Evolutionary conservation across 2,888 invertebrate genomes (phyloP).

Genomic region (Cheilosia impressa): DNA sequence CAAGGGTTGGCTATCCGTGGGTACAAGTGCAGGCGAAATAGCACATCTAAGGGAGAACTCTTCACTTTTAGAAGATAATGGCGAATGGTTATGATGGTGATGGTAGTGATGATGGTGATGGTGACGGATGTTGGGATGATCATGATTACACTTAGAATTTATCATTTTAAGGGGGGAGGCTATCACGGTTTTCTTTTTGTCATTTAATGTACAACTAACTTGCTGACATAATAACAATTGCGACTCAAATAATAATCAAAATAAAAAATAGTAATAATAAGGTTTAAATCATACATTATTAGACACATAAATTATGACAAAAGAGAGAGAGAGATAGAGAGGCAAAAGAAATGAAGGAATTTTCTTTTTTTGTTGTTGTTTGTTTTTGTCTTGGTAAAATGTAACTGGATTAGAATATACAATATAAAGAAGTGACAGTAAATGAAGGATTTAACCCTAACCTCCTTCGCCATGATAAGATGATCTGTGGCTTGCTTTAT

Average conservation of each 20-base stretch:
- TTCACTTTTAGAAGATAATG: not conserved
- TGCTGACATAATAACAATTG: not conserved
- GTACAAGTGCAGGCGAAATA: not conserved
- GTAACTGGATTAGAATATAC: conserved; percentile 38
- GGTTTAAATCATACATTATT: not conserved
- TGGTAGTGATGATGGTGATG: conserved; percentile 14
- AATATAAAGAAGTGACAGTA: conserved; percentile 30
- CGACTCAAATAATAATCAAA: not conserved
- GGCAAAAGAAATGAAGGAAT: conserved; percentile 6
- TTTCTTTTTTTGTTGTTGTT: not conserved
- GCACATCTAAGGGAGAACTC: not conserved
- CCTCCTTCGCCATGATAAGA: conserved; percentile 73
- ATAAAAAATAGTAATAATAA: not conserved
- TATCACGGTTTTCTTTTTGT: not conserved
- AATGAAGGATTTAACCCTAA: conserved; percentile 58
- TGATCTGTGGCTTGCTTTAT: conserved; percentile 60
- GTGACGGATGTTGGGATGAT: conserved; percentile 4
- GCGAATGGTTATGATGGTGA: not conserved
- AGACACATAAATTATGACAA: conserved; percentile 1
- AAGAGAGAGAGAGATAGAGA: conserved; percentile 31
- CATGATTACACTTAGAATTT: not conserved
- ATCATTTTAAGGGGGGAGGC: not conserved
- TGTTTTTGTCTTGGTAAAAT: not conserved
- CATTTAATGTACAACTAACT: not conserved
- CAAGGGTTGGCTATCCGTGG: too few relatives aligned